Conservation (phyloP, 2,888 invertebrate species). For the Amiota minor region DNA sequence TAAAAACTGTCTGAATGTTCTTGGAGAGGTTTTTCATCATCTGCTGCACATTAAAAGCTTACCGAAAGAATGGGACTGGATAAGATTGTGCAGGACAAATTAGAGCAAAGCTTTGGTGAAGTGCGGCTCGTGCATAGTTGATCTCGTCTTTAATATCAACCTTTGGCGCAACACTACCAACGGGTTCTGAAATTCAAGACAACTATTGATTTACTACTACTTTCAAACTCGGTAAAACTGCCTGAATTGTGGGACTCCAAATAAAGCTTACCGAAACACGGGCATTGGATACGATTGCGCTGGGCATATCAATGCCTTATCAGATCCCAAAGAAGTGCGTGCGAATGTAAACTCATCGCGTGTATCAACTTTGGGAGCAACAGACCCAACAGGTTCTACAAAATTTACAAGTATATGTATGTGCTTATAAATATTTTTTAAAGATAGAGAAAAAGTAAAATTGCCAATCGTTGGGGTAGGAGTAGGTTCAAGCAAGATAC, state of each 20-base stretch:
- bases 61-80: constrained; percentile 56
- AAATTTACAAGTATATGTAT: not conserved
- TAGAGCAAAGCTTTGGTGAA: constrained; percentile 77
- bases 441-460: not conserved
- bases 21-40: not conserved
- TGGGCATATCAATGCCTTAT: constrained; percentile 80
- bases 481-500: too few relatives aligned
- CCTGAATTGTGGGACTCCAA: not conserved
- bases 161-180: constrained; percentile 77
- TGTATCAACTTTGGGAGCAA: constrained; percentile 80
- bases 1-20: constrained; percentile 47
- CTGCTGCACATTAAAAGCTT: constrained; percentile 6
- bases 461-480: not conserved
- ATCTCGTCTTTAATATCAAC: constrained; percentile 80
- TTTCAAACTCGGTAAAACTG: not conserved
- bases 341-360: constrained; percentile 75
- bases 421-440: not conserved
- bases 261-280: constrained; percentile 66
- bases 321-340: constrained; percentile 60
- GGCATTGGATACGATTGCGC: constrained; percentile 75
- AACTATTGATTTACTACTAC: not conserved
- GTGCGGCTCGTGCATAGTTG: constrained; percentile 75
- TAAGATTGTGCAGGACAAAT: constrained; percentile 79
- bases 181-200: constrained; percentile 70
- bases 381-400: constrained; percentile 76